Base-by-base conservation (phyloP, 2,888 invertebrate species). In the Crepidodera aurea region DNA sequence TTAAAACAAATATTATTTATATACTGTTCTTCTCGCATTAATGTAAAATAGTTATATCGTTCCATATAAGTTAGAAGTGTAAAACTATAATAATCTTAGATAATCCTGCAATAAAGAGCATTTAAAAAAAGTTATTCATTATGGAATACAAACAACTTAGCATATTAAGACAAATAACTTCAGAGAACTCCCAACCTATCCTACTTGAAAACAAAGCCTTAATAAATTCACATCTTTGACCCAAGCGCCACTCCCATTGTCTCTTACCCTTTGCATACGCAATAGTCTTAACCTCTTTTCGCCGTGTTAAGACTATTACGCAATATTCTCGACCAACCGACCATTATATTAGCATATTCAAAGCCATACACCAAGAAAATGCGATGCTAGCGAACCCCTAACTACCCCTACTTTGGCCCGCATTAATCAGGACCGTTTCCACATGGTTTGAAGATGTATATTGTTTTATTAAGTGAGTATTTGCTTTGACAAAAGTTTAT, bases 281-380 rank as follows among this genome's bases (percentile, higher is more conserved):
- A 77, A 76, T 76, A 74, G 75, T 76, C 76, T 75, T 73, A 73
- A 75, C 74, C 75, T 75, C 73, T 73, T 75, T 71, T 73, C 70
- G 73, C 69, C 69, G 72, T 72, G 76, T 77, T 77, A 77, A 76
- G 76, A 48, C 75, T 71, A 76, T 77, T 77, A 78, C 75, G 77
- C 77, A 78, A 76, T 77, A 78, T 77, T 75, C 77, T 69, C 77
- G 73, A 75, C 76, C 69, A 72, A 71, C 70, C 69, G 72, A 73
- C 76, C 75, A 77, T 78, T 75, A 78, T 75, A 78, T 79, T 79
- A 78, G 78, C 78, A 79, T 78, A 78, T 78, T 77, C 72, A 75
- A 67, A 71, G 75, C 74, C 75, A 78, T 78, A 77, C 73, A 77
- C 74, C 71, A 75, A 71, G 69, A 71, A 73, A 73, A 69, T 73